Evolutionary conservation across 2,113 vertebrate genomes (phyloP).

Genomic region (Bungarus multicinctus): DNA sequence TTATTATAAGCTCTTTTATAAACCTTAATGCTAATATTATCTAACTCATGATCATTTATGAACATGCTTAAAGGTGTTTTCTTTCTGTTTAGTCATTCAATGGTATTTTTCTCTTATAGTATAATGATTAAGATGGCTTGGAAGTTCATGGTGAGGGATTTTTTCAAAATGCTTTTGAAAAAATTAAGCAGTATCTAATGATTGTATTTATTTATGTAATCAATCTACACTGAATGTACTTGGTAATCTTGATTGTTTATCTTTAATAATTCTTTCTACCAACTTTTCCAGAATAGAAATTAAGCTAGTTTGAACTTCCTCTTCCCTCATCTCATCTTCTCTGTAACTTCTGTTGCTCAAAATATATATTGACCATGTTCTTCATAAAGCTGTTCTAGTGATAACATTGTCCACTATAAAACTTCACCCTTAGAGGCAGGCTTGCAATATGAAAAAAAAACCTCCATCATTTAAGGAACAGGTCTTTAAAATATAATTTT

Average conservation of each 20-base stretch:
- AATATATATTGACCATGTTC: not conserved
- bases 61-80: not conserved
- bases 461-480: not conserved
- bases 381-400: not conserved
- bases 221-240: not conserved
- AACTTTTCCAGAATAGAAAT: not conserved
- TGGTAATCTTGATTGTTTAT: not conserved
- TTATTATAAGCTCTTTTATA: not conserved
- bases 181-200: not conserved
- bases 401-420: not conserved
- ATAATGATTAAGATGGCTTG: not conserved
- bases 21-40: not conserved
- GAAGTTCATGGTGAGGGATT: not conserved
- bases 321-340: not conserved
- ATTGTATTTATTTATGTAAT: not conserved
- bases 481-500: not conserved
- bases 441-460: not conserved
- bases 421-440: not conserved
- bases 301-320: not conserved
- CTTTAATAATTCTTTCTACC: not conserved
- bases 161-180: not conserved
- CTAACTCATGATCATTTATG: not conserved
- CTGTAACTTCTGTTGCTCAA: not conserved
- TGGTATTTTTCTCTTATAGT: not conserved
- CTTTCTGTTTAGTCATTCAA: not conserved